These are phyloP conservation scores for Leuciscus idus DNA, from an alignment of 2,113 vertebrate genomes.

Conservation along the genomic window DNA sequence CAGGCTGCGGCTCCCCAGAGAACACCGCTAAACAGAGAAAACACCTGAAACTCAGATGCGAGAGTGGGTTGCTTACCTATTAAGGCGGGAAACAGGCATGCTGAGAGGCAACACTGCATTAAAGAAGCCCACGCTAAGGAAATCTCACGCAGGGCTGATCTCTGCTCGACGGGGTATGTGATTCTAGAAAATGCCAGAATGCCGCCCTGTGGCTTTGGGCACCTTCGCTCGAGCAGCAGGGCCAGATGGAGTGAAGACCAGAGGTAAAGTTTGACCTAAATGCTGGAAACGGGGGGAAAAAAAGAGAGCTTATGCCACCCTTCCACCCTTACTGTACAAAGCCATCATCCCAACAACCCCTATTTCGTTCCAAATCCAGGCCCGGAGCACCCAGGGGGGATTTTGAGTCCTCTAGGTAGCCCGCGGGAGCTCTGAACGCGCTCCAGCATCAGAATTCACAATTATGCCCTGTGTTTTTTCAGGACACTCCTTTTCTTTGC, in stretches of 20 bases:
- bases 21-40: conserved; percentile 73
- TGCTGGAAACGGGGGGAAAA: conserved; percentile 58
- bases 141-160: conserved; percentile 39
- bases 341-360: conserved; percentile 26
- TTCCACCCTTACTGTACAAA: conserved; percentile 12
- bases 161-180: conserved; percentile 32
- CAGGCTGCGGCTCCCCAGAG: conserved; percentile 63
- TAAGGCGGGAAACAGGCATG: neutral
- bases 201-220: conserved; percentile 72
- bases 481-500: conserved; percentile 58
- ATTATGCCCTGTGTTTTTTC: conserved; percentile 57
- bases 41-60: conserved; percentile 73
- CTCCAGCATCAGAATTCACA: conserved; percentile 47
- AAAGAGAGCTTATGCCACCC: neutral
- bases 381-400: neutral
- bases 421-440: neutral
- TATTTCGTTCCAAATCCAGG: neutral
- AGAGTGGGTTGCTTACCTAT: conserved; percentile 46
- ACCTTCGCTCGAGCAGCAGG: conserved; percentile 74
- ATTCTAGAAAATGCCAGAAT: conserved; percentile 57
- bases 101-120: conserved; percentile 34
- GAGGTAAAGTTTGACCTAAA: conserved; percentile 77
- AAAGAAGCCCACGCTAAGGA: conserved; percentile 21
- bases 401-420: neutral
- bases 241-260: conserved; percentile 76